phyloP scores from a whole-genome alignment of 35 echinoderm and acorn worm genomes.

The Apostichopus parvimensis region DNA sequence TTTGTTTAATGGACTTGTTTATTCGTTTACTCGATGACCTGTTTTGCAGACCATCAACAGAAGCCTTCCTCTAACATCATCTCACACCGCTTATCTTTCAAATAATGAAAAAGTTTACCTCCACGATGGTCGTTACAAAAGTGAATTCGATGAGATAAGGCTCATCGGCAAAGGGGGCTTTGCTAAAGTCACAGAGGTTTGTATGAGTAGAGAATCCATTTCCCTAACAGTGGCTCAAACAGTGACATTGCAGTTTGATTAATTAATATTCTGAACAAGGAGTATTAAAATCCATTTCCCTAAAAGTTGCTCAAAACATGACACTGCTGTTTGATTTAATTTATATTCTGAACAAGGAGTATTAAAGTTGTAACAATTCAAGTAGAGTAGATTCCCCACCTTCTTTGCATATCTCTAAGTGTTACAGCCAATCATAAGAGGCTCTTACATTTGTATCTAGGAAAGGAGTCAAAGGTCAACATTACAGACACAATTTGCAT shows the following conservation, averaged over 20 bases:
- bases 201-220: neutral
- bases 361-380: too few species aligned
- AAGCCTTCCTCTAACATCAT: neutral
- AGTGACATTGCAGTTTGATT: neutral
- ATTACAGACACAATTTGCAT: too few species aligned
- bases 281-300: too few species aligned
- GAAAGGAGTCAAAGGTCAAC: too few species aligned
- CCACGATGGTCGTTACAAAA: constrained; percentile 34
- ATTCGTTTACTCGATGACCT: too few species aligned
- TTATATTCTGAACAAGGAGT: too few species aligned
- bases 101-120: constrained; percentile 22
- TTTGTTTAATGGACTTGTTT: too few species aligned
- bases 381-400: too few species aligned
- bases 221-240: neutral
- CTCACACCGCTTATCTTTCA: constrained; percentile 39
- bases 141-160: constrained; percentile 40
- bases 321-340: neutral
- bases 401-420: too few species aligned
- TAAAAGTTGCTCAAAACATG: neutral
- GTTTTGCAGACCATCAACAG: neutral
- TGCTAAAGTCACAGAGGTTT: constrained; percentile 55
- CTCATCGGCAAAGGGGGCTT: constrained; percentile 42
- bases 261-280: too few species aligned
- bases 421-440: too few species aligned
- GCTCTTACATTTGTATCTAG: too few species aligned